These are phyloP conservation scores for Chelmon rostratus DNA, from an alignment of 2,797 vertebrate species.

Conservation along the genomic window DNA sequence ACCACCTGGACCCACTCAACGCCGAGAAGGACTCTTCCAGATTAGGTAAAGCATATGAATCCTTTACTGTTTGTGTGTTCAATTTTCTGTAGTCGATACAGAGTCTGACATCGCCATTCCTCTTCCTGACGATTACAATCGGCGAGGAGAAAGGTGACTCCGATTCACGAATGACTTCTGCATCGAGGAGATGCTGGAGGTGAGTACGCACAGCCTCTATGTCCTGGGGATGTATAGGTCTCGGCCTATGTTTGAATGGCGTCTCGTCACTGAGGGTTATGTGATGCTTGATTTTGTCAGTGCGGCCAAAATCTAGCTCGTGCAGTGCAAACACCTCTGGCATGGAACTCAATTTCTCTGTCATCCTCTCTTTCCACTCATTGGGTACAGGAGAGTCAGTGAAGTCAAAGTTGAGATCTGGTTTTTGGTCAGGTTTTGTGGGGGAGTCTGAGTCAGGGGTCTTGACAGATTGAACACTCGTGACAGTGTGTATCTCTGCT, in stretches of 20 bases:
- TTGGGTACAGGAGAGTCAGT: neutral
- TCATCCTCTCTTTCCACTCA: constrained; percentile 35
- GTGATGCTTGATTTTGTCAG: constrained; percentile 37
- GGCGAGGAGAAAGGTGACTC: constrained; percentile 1
- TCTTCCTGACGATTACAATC: constrained; percentile 25
- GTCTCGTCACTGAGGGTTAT: constrained; percentile 40
- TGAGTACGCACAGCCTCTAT: constrained; percentile 19
- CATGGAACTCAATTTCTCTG: constrained; percentile 17
- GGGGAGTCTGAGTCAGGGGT: neutral
- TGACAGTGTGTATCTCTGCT: constrained; percentile 13
- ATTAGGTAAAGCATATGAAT: constrained; percentile 20
- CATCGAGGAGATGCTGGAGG: constrained; percentile 25
- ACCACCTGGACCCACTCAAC: neutral
- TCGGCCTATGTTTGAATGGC: constrained; percentile 25
- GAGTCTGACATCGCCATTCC: constrained; percentile 13
- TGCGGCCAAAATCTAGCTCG: constrained; percentile 40
- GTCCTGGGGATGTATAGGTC: constrained; percentile 28
- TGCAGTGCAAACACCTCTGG: constrained; percentile 38
- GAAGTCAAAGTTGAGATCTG: constrained; percentile 41
- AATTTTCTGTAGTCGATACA: constrained; percentile 25
- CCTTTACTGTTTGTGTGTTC: constrained; percentile 2
- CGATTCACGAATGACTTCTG: constrained; percentile 7
- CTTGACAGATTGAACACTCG: constrained; percentile 22
- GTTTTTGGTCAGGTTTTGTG: constrained; percentile 4
- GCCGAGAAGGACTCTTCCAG: constrained; percentile 7